Conservation (phyloP, 2,888 invertebrate species). For the Cylloceria caligata region DNA sequence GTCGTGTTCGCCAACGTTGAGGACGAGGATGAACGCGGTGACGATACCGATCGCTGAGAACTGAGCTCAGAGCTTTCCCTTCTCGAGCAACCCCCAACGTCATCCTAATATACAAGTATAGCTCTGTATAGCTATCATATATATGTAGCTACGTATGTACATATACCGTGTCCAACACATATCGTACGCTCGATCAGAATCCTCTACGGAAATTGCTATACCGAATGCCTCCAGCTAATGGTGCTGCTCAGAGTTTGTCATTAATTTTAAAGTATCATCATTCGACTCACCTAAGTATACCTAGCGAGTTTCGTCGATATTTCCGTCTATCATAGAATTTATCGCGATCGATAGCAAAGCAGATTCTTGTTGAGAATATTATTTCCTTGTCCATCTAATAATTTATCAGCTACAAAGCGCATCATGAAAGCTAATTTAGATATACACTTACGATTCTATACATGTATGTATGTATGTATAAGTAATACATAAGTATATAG, state of each 20-base stretch:
- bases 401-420: constrained; percentile 41
- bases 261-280: constrained; percentile 59
- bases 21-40: constrained; percentile 22
- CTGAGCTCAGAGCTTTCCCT: constrained; percentile 52
- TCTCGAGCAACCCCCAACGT: constrained; percentile 29
- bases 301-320: constrained; percentile 8
- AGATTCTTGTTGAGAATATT: constrained; percentile 51
- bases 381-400: constrained; percentile 43
- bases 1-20: constrained; percentile 73
- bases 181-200: constrained; percentile 42
- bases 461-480: constrained; percentile 6
- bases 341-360: constrained; percentile 30
- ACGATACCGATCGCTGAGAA: constrained; percentile 60
- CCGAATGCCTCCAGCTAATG: constrained; percentile 2
- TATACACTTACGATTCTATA: neutral
- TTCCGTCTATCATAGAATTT: constrained; percentile 47
- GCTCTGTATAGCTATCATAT: neutral
- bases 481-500: neutral
- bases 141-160: neutral
- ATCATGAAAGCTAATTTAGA: constrained; percentile 54
- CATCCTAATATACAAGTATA: constrained; percentile 15
- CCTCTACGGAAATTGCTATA: constrained; percentile 15
- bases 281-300: constrained; percentile 17
- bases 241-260: constrained; percentile 39
- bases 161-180: neutral